Base-by-base conservation (phyloP, 2,888 invertebrate genomes). In the Polydrusus tereticollis region DNA sequence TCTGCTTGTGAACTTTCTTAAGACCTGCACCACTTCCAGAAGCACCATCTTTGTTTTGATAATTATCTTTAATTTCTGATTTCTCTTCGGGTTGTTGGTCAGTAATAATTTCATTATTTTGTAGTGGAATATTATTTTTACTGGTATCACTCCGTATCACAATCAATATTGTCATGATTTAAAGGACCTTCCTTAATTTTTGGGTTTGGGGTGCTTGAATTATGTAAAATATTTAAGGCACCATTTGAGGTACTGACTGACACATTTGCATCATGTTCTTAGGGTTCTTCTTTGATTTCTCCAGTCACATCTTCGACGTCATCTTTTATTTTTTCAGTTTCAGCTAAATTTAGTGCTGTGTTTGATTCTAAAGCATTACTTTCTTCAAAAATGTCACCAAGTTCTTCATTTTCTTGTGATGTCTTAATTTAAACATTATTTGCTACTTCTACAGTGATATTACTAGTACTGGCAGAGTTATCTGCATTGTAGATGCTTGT, bases 1-100 rank as follows among this genome's bases (percentile, higher is more conserved):
- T 86, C 75, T 90, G 89, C 50, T 89, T 80, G 64, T 74, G 77
- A 16, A 58, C 43, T 66, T 77, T 67, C 45, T 66, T 50, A 38
- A 65, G 12, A 18, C n/a, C 33, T 7, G 52, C 21, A 12, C 59
- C 60, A 58, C 64, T 73, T 50, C 57, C 64, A 21, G 62, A 26
- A 12, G 75, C 67, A 38, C 16, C 60, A 59, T 62, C 65, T 20
- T 29, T 20, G 23, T 62, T 38, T 29, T 59, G 20, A n/a, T 66
- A 23, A 26, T 16, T 6, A 72, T 70, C 58, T 21, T 14, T 6
- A n/a, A 59, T 65, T 71, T 76, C 73, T n/a, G 66, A 68, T 69
- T 73, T 71, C 55, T 65, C 67, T 68, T 55, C 57, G 20, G 47
- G 47, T 26, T 64, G 47, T 55, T 23, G 29, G n/a, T 59, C 62